Evolutionary conservation across 1,140 invertebrate species (phyloP), one percentile per base, ranked within the genome.

Genomic region (Batillaria attramentaria): DNA sequence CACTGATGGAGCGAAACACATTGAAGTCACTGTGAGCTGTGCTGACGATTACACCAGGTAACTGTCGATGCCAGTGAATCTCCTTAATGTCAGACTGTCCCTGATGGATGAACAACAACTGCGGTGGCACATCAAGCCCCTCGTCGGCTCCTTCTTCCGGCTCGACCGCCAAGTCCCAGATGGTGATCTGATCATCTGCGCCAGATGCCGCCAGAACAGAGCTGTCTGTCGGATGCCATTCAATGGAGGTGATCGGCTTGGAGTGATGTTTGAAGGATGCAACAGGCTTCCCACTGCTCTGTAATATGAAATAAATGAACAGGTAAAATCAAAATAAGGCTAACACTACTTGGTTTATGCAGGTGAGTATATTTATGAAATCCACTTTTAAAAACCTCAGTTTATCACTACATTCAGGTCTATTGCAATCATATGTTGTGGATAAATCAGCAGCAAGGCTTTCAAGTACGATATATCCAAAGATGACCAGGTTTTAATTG

Each of bases 81-180:
- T 99, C 99, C 92, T 99, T 99, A 37, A 99, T 95, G 86, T 99
- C 97, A 73, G 94, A 96, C 90, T 99, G 98, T 72, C 99, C 99
- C 93, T 98, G 96, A 92, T 99, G 99, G 83, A 99, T 97, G 89
- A 99, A 99, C 60, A 99, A 91, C 5, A 99, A 90, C 90, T 99
- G 98, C 0, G 97, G 96, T 50, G 98, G 98, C 43, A 99, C 90
- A 86, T 96, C 94, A 90, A 85, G 86, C 43, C 87, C 93, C 77
- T 94, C 89, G 2, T 83, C 81, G 72, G 83, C 79, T 18, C 93
- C 92, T 85, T 95, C 93, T 87, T 95, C 95, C 84, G 93, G 93
- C 92, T 99, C 98, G 1, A 99, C 94, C 1, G 97, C 95, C 72
- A 99, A 93, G 92, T 99, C 99, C 98, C 98, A 99, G 39, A 99